phyloP scores from a whole-genome alignment of 2,797 vertebrate species.

The Sebastiscus tertius region DNA sequence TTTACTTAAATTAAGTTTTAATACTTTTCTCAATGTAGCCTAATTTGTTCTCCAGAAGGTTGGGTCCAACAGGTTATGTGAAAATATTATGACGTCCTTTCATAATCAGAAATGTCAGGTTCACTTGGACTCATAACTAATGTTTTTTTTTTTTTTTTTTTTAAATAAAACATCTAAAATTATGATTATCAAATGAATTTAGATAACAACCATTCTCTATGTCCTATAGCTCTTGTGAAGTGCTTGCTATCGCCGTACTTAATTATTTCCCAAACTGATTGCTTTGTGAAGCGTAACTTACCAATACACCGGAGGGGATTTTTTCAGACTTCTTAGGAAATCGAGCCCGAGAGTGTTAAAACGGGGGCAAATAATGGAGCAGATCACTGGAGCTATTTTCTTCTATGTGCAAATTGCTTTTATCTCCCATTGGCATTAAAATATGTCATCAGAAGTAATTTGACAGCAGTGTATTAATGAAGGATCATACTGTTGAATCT shows the following conservation, averaged over 20 bases:
- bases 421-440: conserved; percentile 21
- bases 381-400: conserved; percentile 32
- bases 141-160: not conserved
- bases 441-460: conserved; percentile 27
- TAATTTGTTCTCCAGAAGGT: not conserved
- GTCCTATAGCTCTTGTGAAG: conserved; percentile 2
- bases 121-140: not conserved
- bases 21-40: not conserved
- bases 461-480: conserved; percentile 19
- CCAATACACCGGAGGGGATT: conserved; percentile 16
- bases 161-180: not conserved
- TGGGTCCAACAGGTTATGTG: not conserved
- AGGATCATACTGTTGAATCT: not conserved
- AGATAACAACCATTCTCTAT: conserved; percentile 10
- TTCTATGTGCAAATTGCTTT: conserved; percentile 24
- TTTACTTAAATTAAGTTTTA: not conserved
- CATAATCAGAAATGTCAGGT: not conserved
- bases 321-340: conserved; percentile 25
- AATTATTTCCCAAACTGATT: conserved; percentile 37
- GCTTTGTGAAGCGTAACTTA: conserved; percentile 23
- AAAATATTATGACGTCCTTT: not conserved
- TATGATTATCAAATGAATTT: conserved; percentile 9
- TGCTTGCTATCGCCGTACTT: not conserved
- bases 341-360: conserved; percentile 27
- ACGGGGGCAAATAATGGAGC: conserved; percentile 30